These are phyloP conservation scores for Epirrhoe tristata DNA, from an alignment of 2,888 invertebrate genomes.

Conservation along the genomic window DNA sequence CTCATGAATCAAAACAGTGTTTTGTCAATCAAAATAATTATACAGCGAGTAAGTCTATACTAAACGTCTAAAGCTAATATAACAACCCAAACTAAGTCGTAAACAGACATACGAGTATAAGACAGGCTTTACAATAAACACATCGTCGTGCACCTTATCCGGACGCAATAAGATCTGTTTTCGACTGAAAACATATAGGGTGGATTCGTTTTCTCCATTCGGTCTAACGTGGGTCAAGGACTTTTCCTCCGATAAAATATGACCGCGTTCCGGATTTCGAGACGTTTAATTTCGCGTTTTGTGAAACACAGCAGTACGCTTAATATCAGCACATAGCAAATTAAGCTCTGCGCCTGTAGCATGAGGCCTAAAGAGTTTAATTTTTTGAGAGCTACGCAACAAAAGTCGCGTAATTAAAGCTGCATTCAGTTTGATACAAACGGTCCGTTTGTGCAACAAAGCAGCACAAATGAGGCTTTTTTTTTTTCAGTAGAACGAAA, in stretches of 20 bases:
- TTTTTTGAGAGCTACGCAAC: too few relatives aligned
- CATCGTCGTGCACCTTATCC: conserved; percentile 23
- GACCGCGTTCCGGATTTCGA: conserved; percentile 29
- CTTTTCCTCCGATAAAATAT: conserved; percentile 37
- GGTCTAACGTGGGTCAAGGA: conserved; percentile 35
- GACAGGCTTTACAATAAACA: conserved; percentile 28
- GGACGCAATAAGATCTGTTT: conserved; percentile 24
- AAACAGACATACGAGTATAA: conserved; percentile 33
- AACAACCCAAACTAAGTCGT: conserved; percentile 29
- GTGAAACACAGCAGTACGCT: conserved; percentile 13
- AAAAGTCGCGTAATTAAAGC: too few relatives aligned
- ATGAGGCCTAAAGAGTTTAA: too few relatives aligned
- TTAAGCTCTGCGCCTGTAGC: too few relatives aligned
- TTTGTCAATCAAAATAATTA: conserved; percentile 19
- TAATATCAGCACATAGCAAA: too few relatives aligned
- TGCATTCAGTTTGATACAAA: too few relatives aligned
- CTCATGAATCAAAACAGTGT: neutral
- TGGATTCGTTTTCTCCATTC: conserved; percentile 32
- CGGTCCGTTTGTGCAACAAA: too few relatives aligned
- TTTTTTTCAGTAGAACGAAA: too few relatives aligned
- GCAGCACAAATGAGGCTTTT: too few relatives aligned
- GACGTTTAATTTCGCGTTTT: conserved; percentile 24
- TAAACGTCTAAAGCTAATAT: conserved; percentile 26
- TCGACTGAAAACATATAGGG: conserved; percentile 7
- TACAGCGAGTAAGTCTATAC: conserved; percentile 16